These are phyloP conservation scores for Hecatera dysodea DNA, from an alignment of 2,888 invertebrate species.

Conservation along the genomic window DNA sequence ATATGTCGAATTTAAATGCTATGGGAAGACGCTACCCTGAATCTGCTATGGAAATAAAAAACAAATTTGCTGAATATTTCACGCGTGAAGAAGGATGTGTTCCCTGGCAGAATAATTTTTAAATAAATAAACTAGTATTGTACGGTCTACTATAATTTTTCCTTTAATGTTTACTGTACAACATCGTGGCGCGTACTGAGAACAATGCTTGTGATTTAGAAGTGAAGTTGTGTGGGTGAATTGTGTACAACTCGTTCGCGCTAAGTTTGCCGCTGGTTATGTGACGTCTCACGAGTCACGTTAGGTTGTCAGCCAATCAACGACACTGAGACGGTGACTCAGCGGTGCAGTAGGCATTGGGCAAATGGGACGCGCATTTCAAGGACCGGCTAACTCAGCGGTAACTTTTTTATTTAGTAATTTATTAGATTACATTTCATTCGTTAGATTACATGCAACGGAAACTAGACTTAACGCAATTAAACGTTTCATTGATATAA, in stretches of 20 bases:
- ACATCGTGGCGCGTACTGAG: too few relatives aligned
- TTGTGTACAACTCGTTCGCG: slow-evolving; percentile 40
- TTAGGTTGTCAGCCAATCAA: too few relatives aligned
- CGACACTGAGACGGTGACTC: too few relatives aligned
- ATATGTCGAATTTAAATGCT: slow-evolving; percentile 35
- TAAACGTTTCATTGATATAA: too few relatives aligned
- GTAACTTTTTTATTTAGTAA: too few relatives aligned
- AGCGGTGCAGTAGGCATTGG: too few relatives aligned
- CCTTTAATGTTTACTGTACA: slow-evolving; percentile 35
- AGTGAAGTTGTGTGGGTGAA: slow-evolving; percentile 35
- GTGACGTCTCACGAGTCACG: too few relatives aligned
- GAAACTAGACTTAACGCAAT: too few relatives aligned
- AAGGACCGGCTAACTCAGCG: too few relatives aligned
- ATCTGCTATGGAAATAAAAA: slow-evolving; percentile 44
- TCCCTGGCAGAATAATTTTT: slow-evolving; percentile 51
- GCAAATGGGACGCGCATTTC: too few relatives aligned
- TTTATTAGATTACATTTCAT: too few relatives aligned
- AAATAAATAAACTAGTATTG: slow-evolving; percentile 46
- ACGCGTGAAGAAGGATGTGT: slow-evolving; percentile 51
- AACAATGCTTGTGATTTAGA: slow-evolving; percentile 18
- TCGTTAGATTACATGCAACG: too few relatives aligned
- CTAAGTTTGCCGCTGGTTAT: slow-evolving; percentile 36
- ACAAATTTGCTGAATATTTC: slow-evolving; percentile 54
- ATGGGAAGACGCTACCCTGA: slow-evolving; percentile 25
- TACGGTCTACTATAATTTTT: slow-evolving; percentile 45